These are phyloP conservation scores for Prochilodus magdalenae DNA, from an alignment of 2,113 vertebrate species.

Conservation along the genomic window DNA sequence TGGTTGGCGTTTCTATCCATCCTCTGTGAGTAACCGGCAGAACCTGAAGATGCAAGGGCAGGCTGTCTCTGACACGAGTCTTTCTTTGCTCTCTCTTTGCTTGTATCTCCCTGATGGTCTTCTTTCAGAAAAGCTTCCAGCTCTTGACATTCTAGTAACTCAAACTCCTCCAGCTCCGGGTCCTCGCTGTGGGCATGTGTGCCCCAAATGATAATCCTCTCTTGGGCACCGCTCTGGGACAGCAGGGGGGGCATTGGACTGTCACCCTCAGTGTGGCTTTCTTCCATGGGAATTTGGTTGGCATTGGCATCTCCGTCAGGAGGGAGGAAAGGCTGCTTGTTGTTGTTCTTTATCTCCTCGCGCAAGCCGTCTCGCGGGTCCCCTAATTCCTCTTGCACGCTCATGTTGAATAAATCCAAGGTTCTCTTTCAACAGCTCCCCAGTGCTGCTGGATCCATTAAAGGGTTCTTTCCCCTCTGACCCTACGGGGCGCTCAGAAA, in stretches of 20 bases:
- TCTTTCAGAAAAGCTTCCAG: constrained; percentile 67
- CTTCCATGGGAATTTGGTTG: constrained; percentile 62
- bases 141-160: constrained; percentile 72
- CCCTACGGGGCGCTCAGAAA: not conserved
- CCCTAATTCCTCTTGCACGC: constrained; percentile 65
- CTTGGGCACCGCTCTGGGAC: constrained; percentile 70
- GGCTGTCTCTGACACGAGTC: constrained; percentile 20
- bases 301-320: constrained; percentile 72
- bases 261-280: constrained; percentile 46
- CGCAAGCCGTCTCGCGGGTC: constrained; percentile 64
- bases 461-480: constrained; percentile 18
- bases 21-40: constrained; percentile 52
- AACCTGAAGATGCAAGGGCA: constrained; percentile 60
- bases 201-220: constrained; percentile 77
- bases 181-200: constrained; percentile 71
- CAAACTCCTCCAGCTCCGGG: constrained; percentile 69
- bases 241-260: constrained; percentile 70
- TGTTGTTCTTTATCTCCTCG: constrained; percentile 70
- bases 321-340: constrained; percentile 62
- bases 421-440: constrained; percentile 54
- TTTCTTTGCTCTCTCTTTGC: constrained; percentile 68
- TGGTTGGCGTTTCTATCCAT: constrained; percentile 71
- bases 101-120: constrained; percentile 55
- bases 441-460: constrained; percentile 64
- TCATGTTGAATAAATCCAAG: constrained; percentile 67